Percentiles rank a stretch among this genome's conserved stretches.
phyloP scores from a whole-genome alignment of 2,888 invertebrate genomes.

The Phyto melanocephala region DNA sequence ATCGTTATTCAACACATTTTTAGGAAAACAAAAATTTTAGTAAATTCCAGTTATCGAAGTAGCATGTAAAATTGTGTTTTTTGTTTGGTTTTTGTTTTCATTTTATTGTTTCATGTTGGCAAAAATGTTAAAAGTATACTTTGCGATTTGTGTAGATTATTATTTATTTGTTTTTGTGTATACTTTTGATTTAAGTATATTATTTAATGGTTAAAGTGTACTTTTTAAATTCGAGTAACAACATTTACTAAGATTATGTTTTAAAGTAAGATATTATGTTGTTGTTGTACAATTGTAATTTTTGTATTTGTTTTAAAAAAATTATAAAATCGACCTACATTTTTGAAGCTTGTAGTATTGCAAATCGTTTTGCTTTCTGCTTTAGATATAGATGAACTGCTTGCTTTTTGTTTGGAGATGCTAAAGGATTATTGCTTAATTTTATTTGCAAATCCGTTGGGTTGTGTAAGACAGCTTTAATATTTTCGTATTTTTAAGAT shows the following conservation, averaged over 20 bases:
- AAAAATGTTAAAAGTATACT: neutral
- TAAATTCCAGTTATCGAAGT: constrained; percentile 31
- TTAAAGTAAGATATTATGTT: neutral
- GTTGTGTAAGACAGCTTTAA: constrained; percentile 5
- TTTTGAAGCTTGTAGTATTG: constrained; percentile 12
- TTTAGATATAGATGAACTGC: neutral
- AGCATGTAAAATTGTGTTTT: neutral
- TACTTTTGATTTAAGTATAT: neutral
- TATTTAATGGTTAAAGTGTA: neutral
- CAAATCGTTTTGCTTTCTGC: too few species aligned
- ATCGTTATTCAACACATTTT: constrained; percentile 39
- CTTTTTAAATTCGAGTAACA: neutral
- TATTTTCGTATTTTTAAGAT: constrained; percentile 6
- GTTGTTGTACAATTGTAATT: neutral
- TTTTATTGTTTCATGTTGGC: neutral
- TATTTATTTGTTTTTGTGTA: neutral
- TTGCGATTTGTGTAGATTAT: neutral
- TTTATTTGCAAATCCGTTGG: neutral
- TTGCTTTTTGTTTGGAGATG: neutral
- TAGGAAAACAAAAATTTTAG: constrained; percentile 45
- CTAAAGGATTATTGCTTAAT: neutral
- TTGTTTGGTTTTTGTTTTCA: neutral
- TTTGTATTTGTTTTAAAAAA: neutral
- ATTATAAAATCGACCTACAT: constrained; percentile 60
- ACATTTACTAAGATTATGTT: neutral